Base-by-base conservation (phyloP, 2,888 invertebrate genomes). In the Athrips mouffetella region DNA sequence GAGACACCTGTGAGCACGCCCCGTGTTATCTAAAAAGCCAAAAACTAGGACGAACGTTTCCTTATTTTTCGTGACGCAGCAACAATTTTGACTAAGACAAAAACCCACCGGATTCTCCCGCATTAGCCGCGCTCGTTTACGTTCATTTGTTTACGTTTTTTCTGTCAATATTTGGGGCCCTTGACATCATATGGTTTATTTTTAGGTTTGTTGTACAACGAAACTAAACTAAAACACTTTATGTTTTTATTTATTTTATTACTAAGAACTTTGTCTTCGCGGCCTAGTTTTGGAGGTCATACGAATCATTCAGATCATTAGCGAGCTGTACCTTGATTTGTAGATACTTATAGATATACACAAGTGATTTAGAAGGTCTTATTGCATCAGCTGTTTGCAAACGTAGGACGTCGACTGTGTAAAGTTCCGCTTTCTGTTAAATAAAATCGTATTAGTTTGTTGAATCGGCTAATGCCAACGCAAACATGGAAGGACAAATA, bases 71-170 rank as follows among this genome's bases (percentile, higher is more conserved):
- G 55, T 54, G 45, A 49, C 48, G 40, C 25, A 55, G 50, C 52
- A 50, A 54, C 46, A 39, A 57, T 59, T 61, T 61, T 55, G 55
- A 51, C 48, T 58, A 56, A 55, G 63, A 54, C 65, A 78, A 80
- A 81, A 77, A 70, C 77, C 78, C 77, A 70, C 57, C 55, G 77
- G 77, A 70, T 72, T 74, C 70, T 65, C 77, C 80, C 70, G 57
- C 62, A 56, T 65, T 70, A 60, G 65, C 54, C 57, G 69, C 70
- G 73, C 68, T 68, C 58, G 61, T 68, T 70, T 72, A 70, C 69
- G 66, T 63, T 67, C 49, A 63, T 71, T 73, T 78, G 76, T 77
- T 80, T 80, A 76, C 70, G 65, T 75, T 77, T 76, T 76, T 73
- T 58, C 61, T 60, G 54, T 54, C 46, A 18, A 13, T 29, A 39